These are phyloP conservation scores for Homalodisca vitripennis DNA, from an alignment of 1,140 invertebrate genomes.

Conservation along the genomic window DNA sequence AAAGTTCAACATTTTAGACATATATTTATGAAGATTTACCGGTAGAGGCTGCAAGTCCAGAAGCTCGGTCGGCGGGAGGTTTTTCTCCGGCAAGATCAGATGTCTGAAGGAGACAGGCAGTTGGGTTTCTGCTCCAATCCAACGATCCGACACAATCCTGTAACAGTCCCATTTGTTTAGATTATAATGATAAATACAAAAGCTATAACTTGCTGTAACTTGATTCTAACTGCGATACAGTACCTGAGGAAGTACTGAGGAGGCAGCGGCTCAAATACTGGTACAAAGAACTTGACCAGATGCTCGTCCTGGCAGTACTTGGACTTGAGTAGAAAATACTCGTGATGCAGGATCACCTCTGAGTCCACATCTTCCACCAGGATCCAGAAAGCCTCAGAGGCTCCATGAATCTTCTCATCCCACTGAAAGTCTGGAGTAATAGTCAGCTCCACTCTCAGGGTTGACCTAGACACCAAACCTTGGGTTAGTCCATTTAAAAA, in stretches of 20 bases:
- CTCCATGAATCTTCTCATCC: slow-evolving; percentile 96
- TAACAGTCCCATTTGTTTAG: slow-evolving; percentile 8
- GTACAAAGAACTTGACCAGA: slow-evolving; percentile 96
- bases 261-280: slow-evolving; percentile 96
- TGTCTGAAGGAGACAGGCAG: slow-evolving; percentile 97
- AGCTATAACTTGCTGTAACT: background rate
- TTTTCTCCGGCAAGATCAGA: slow-evolving; percentile 97
- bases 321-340: slow-evolving; percentile 95
- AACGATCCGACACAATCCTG: slow-evolving; percentile 57
- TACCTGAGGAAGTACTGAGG: slow-evolving; percentile 94
- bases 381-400: slow-evolving; percentile 98
- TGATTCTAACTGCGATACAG: background rate
- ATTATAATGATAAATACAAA: background rate
- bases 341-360: slow-evolving; percentile 94
- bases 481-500: too few relatives aligned
- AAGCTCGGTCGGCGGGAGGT: slow-evolving; percentile 95
- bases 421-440: slow-evolving; percentile 99
- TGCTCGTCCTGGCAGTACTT: slow-evolving; percentile 96
- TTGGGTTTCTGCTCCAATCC: slow-evolving; percentile 94
- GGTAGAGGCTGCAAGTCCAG: slow-evolving; percentile 97
- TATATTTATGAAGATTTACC: too few relatives aligned
- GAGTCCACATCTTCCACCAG: slow-evolving; percentile 98
- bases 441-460: slow-evolving; percentile 91
- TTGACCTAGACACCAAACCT: slow-evolving; percentile 63
- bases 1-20: too few relatives aligned